phyloP scores from a whole-genome alignment of 1,140 invertebrate genomes.

The Eciton burchellii region DNA sequence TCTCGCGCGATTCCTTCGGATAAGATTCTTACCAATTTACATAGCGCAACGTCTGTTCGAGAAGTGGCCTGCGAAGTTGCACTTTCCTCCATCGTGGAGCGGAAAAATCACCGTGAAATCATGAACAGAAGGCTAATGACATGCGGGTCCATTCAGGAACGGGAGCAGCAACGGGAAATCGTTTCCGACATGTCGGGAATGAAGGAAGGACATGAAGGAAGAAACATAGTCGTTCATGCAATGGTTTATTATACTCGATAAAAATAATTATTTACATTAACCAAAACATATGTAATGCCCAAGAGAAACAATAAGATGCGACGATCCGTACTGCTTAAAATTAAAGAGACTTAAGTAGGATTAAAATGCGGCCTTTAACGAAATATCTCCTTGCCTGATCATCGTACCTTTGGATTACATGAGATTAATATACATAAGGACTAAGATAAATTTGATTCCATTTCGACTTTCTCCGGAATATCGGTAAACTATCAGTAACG shows the following conservation, averaged over 20 bases:
- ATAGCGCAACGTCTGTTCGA: background rate
- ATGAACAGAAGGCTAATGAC: background rate
- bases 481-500: constrained; percentile 21
- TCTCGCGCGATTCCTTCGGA: background rate
- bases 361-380: constrained; percentile 21
- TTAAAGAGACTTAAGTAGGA: constrained; percentile 44
- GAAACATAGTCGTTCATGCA: constrained; percentile 7
- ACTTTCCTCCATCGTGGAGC: background rate
- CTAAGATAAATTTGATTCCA: constrained; percentile 22
- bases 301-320: constrained; percentile 14
- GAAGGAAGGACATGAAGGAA: background rate
- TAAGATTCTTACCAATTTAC: background rate
- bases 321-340: constrained; percentile 34
- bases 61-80: background rate
- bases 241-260: constrained; percentile 35
- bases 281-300: constrained; percentile 18
- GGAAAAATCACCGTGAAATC: background rate
- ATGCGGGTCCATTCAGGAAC: background rate
- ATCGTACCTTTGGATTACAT: constrained; percentile 8
- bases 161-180: background rate
- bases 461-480: constrained; percentile 4
- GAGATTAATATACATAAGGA: background rate
- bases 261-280: constrained; percentile 56
- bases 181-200: background rate
- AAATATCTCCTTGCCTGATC: constrained; percentile 25